phyloP scores from a whole-genome alignment of 2,888 invertebrate genomes.

The Stegana nigrithorax region DNA sequence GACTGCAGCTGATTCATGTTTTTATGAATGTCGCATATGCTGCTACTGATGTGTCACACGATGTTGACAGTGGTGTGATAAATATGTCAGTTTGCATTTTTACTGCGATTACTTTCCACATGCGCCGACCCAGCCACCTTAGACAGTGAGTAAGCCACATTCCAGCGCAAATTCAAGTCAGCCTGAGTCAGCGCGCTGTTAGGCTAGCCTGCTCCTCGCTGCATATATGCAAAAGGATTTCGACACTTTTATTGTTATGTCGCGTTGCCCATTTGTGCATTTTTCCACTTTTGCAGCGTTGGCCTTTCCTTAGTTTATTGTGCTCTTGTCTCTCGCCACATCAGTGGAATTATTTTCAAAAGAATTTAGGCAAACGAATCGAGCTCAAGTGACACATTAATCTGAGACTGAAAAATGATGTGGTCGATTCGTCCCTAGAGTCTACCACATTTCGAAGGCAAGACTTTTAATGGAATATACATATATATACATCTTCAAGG shows the following conservation, averaged over 20 bases:
- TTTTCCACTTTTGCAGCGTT: conserved; percentile 21
- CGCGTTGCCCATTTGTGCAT: conserved; percentile 9
- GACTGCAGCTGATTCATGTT: conserved; percentile 12
- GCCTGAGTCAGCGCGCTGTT: neutral
- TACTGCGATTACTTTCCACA: conserved; percentile 1
- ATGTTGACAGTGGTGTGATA: conserved; percentile 41
- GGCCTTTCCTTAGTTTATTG: too few species aligned
- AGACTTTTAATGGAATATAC: too few species aligned
- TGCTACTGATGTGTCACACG: conserved; percentile 19
- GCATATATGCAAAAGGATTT: conserved; percentile 23
- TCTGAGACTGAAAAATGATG: too few species aligned
- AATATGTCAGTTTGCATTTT: conserved; percentile 39
- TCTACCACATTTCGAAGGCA: too few species aligned
- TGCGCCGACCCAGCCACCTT: neutral
- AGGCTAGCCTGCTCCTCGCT: neutral
- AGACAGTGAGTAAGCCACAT: too few species aligned
- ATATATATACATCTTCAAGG: too few species aligned
- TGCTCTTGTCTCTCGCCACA: conserved; percentile 40
- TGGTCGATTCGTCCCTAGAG: too few species aligned
- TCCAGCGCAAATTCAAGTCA: neutral
- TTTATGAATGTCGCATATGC: conserved; percentile 11
- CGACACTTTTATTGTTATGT: conserved; percentile 44
- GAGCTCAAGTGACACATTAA: too few species aligned
- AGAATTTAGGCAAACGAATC: too few species aligned
- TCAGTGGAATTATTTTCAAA: too few species aligned